Base-by-base conservation (phyloP, 1,140 invertebrate species). In the Lysiphlebus fabarum region DNA sequence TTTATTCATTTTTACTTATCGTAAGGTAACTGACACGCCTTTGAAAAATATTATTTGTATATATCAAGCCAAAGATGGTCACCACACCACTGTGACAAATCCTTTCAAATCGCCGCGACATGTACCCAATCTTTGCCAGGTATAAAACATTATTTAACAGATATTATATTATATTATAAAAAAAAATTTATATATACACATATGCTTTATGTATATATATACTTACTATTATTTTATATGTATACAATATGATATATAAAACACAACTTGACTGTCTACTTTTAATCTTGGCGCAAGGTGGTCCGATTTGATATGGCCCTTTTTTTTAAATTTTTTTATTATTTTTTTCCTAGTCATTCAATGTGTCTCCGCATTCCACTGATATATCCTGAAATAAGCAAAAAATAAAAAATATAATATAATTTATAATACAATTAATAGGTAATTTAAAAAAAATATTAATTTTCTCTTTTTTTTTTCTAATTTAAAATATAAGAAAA, bases 71-170 rank as follows among this genome's bases (percentile, higher is more conserved):
- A 37, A 50, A 49, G 53, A 61, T 51, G 55, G 58, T 62, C 54
- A 62, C 62, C 59, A 63, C 56, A 63, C 56, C 17, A 49, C 61
- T 68, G 64, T 67, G 69, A 71, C 67, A 71, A 71, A 71, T 71
- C 65, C 69, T 53, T 68, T 71, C 59, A 71, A 69, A 67, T 58
- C 62, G 61, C 65, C 60, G 64, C 65, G 48, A 26, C 17, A 26
- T 26, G 17, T 26, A 26, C 56, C 51, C 36, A 51, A 14, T 58
- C 43, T 54, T n/a, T 40, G 40, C 48, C 47, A 47, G 17, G 17
- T 26, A 26, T 26, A 26, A 26, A 26, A 26, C 17, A 26, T 26
- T 26, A 26, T 26, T 26, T 26, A 26, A 26, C 17, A 26, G 17
- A n/a, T n/a, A n/a, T n/a, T n/a, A n/a, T n/a, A n/a, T 1, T 1